Base-by-base conservation (phyloP, 2,888 invertebrate genomes). In the Nesidiocoris tenuis region DNA sequence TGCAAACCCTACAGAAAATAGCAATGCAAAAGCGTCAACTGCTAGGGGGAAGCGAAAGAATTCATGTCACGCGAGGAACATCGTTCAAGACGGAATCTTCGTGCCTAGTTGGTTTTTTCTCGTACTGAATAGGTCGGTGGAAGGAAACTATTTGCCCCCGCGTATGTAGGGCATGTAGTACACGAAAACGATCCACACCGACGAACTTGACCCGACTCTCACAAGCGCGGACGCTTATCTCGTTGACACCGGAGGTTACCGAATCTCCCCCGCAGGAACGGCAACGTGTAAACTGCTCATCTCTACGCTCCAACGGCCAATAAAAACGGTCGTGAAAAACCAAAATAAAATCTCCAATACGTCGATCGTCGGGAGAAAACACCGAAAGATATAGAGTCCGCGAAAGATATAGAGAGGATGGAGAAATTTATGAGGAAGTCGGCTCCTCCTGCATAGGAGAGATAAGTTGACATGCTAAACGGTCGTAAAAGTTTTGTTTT, bases 391-490 rank as follows among this genome's bases (percentile, higher is more conserved):
- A n/a, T n/a, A n/a, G n/a, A 16, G 16, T 54, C 54, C 54, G 54
- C 7, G 59, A 59, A 19, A 72, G 24, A 72, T 72, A n/a, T 61
- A 63, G 61, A 72, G 72, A 3, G 5, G 39, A 12, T 12, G 39
- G 12, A 39, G 39, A 39, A 72, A 72, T 72, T 61, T 39, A 72
- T 63, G 55, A 61, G 56, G 18, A 39, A 65, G 18, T 19, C 39
- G 68, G 71, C 61, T 71, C 39, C 56, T 56, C 55, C 19, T 39
- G n/a, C 39, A 39, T 12, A 7, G 19, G 57, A 70, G 21, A 61
- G 72, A 72, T 72, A 72, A 72, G 61, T 72, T 72, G 63, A 72
- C 72, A 63, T 72, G 72, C 72, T 72, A 72, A 72, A 61, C 63
- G 72, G 39, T 72, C 72, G 72, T 72, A 72, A 72, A 72, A 39